Percentiles rank a stretch among this genome's conserved stretches.
phyloP scores from a whole-genome alignment of 2,888 invertebrate genomes.

The Melinopterus prodromus region DNA sequence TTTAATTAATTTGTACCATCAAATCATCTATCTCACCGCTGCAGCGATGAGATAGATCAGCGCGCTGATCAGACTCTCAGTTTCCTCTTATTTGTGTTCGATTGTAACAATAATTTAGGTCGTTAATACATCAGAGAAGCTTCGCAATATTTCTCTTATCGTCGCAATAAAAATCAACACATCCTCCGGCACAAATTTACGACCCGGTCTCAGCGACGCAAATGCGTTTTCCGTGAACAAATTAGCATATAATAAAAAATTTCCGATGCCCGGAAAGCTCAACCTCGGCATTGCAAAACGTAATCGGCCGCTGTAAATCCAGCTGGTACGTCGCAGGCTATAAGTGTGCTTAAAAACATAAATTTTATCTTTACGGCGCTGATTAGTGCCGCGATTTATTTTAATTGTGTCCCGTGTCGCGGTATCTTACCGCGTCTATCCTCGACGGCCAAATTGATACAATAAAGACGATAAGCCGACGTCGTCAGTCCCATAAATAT shows the following conservation, averaged over 20 bases:
- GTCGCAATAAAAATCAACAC: not conserved
- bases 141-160: not conserved
- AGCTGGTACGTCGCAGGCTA: not conserved
- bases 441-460: not conserved
- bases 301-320: not conserved
- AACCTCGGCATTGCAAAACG: not conserved
- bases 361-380: not conserved
- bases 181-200: not conserved
- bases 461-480: not conserved
- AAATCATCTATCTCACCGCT: no score
- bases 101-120: no score
- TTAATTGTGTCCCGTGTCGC: not conserved
- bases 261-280: not conserved
- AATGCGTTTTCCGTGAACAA: slow-evolving; percentile 4
- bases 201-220: not conserved
- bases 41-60: no score
- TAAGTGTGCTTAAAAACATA: not conserved
- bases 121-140: no score
- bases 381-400: not conserved
- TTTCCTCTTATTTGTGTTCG: no score
- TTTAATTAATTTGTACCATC: no score
- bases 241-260: not conserved
- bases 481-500: slow-evolving; percentile 4
- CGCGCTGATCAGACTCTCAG: no score
- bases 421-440: not conserved